Conservation (phyloP, 2,888 invertebrate genomes). For the Herminia tarsipennalis region DNA sequence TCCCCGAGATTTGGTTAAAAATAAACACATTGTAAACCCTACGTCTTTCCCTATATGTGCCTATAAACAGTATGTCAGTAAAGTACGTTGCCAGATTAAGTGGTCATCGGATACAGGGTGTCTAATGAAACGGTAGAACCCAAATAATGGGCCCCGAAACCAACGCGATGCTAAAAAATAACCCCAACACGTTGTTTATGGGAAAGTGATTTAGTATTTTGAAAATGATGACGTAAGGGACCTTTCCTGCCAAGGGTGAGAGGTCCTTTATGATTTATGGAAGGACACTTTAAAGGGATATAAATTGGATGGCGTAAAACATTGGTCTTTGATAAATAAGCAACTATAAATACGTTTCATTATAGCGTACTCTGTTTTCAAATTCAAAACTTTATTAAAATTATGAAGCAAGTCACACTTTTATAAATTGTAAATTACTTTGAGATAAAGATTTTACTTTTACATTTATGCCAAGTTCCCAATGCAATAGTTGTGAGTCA, state of each 20-base stretch:
- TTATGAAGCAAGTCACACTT: too few relatives aligned
- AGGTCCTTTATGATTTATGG: not conserved
- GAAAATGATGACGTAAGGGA: constrained; percentile 33
- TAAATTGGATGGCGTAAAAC: not conserved
- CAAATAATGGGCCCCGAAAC: constrained; percentile 26
- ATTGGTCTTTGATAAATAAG: not conserved
- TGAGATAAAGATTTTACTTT: too few relatives aligned
- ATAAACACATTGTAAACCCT: not conserved
- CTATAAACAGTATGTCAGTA: constrained; percentile 23
- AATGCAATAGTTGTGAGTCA: too few relatives aligned
- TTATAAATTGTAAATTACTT: too few relatives aligned
- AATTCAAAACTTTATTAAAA: too few relatives aligned
- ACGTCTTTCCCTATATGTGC: not conserved
- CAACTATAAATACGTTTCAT: too few relatives aligned
- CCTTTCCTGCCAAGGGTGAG: not conserved
- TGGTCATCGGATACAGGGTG: constrained; percentile 37
- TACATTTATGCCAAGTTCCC: too few relatives aligned
- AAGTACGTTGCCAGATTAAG: constrained; percentile 35
- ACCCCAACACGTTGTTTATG: constrained; percentile 39
- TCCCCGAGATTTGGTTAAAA: not conserved
- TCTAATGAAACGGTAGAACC: constrained; percentile 33
- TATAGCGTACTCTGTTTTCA: too few relatives aligned
- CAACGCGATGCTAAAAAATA: constrained; percentile 35
- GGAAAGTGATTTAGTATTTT: constrained; percentile 37
- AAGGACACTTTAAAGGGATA: not conserved